Base-by-base conservation (phyloP, 2,888 invertebrate species). In the Sepiola atlantica region DNA sequence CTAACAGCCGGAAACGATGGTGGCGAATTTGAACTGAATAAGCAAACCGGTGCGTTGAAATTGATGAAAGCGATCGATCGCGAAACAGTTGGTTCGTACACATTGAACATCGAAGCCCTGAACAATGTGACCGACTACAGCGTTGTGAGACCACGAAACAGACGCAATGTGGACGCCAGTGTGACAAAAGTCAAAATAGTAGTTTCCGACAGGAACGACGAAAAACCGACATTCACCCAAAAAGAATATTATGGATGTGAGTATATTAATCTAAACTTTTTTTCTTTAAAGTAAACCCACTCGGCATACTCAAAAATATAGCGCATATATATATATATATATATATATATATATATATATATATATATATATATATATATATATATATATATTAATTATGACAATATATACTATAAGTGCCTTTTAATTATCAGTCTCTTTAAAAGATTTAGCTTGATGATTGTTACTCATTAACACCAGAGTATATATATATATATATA, bases 1-100 rank as follows among this genome's bases (percentile, higher is more conserved):
- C 28, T 90, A 54, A 77, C 95, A 99, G 97, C 96, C 95, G 97
- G 97, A 10, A 98, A 99, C 97, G 98, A 98, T 95, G 98, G 98
- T 95, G 98, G 98, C 0, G 98, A 98, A 0, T 99, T 99, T 97
- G 98, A 98, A 94, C 98, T 99, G 24, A 98, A 99, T 97, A 98
- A 98, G 96, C 98, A 98, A 0, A 98, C 98, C 61, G 99, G 99
- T 0, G 98, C 98, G 95, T 98, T 99, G 94, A 98, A 98, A 95
- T 98, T 99, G 4, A 98, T 98, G 96, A 98, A 98, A 95, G 98
- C 98, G 6, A 98, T 99, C 95, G 99, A 99, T 96, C 98, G 98
- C 57, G 99, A 99, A 97, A 98, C 98, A 94, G 98, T 98, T 94
- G 98, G 98, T 91, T 98, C 98, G 24, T 99, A 98, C 97, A 97